Evolutionary conservation across 37 sponge, comb jelly and placozoan species (phyloP).

Genomic region (Haliclona indistincta): DNA sequence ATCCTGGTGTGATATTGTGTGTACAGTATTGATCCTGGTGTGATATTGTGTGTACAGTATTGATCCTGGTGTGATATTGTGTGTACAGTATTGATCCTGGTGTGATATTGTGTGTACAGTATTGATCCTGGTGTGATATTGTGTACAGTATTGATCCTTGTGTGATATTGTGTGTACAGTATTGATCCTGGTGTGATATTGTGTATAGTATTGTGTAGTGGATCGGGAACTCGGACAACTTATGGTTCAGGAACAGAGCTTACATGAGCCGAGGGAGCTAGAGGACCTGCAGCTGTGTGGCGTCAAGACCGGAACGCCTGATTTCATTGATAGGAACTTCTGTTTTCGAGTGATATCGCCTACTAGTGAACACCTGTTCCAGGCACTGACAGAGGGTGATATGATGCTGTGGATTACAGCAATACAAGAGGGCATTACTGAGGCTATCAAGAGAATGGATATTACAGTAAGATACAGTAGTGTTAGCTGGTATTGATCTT

Average conservation of each 20-base stretch:
- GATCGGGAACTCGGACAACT: constrained; percentile 65
- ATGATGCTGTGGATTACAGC: constrained; percentile 65
- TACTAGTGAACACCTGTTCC: constrained; percentile 69
- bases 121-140: no score
- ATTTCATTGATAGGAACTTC: constrained; percentile 77
- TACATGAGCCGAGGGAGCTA: constrained; percentile 54
- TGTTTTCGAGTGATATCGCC: constrained; percentile 89
- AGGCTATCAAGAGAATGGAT: neutral
- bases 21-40: no score
- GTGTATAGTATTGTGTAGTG: constrained; percentile 74
- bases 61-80: no score
- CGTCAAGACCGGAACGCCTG: constrained; percentile 54
- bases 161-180: no score
- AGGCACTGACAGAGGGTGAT: constrained; percentile 56
- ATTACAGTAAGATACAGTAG: neutral
- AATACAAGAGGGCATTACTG: constrained; percentile 44
- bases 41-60: no score
- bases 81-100: no score
- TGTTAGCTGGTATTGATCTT: neutral
- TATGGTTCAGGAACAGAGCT: constrained; percentile 59
- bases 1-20: no score
- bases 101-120: no score
- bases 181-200: no score
- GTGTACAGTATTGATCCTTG: no score
- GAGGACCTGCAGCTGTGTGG: constrained; percentile 77